Evolutionary conservation across 2,888 invertebrate species (phyloP), one percentile per base, ranked within the genome.

Genomic region (Drosophila robusta): DNA sequence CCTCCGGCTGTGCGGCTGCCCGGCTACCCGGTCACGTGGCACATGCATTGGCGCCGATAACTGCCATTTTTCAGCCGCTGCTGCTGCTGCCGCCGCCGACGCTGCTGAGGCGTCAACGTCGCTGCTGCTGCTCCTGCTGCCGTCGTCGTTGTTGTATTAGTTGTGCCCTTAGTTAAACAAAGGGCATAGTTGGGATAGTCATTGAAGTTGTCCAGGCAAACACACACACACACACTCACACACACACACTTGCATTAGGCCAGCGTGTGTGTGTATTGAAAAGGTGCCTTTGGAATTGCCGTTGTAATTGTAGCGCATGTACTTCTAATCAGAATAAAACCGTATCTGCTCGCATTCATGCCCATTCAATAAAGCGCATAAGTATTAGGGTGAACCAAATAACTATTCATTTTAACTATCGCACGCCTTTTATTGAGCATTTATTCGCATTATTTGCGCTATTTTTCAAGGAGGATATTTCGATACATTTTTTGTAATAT

Each of bases 21-120:
- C 22, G 52, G 47, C 75, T 56, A 62, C 63, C 65, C 77, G 86
- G 86, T 90, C 88, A 87, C 89, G 80, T 89, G 83, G 78, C 78
- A 73, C 74, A 89, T 89, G 82, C 90, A 89, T 90, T 84, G 83
- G 85, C 89, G 90, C 89, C 89, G 89, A 90, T 90, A 90, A 89
- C 87, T 85, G 89, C 78, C 89, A 85, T 85, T 89, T 84, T 89
- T 83, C 79, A 77, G 70, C 77, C 65, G 58, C 69, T 71, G 52
- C 49, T 29, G 51, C 41, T 32, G 58, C 14, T 57, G 56, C 14
- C 26, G 51, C 24, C 44, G 56, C 64, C 62, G 54, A 39, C 61
- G 49, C 47, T 56, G 24, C 52, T 34, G 55, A 38, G 46, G 46
- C 57, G 70, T 60, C 38, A 38, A 18, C 56, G 63, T 47, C 62